These are phyloP conservation scores for Drosophila mercatorum DNA, from an alignment of 2,888 invertebrate species.

Conservation along the genomic window DNA sequence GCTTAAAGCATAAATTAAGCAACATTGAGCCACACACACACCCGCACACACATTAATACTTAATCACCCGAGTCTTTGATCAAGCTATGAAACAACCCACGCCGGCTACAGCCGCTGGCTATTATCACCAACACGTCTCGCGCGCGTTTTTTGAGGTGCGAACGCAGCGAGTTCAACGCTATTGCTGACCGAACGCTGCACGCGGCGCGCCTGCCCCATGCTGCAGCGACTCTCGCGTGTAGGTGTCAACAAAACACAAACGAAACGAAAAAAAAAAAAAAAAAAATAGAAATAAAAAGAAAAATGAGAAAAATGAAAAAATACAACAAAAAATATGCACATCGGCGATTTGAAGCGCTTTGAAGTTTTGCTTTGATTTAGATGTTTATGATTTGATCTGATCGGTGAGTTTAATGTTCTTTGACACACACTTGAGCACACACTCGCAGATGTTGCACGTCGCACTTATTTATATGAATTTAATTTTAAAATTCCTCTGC, in stretches of 20 bases:
- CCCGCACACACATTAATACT: neutral
- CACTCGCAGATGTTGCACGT: slow-evolving; percentile 35
- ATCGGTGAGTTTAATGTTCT: slow-evolving; percentile 40
- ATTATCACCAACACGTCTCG: slow-evolving; percentile 59
- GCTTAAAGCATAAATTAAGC: slow-evolving; percentile 30
- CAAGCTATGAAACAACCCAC: slow-evolving; percentile 67
- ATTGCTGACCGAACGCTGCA: slow-evolving; percentile 59
- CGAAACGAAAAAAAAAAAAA: neutral
- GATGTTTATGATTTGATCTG: slow-evolving; percentile 40
- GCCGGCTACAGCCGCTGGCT: slow-evolving; percentile 36
- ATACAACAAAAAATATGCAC: slow-evolving; percentile 19
- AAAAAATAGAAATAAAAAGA: slow-evolving; percentile 14
- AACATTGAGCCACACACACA: slow-evolving; percentile 14
- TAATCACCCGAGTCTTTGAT: slow-evolving; percentile 19
- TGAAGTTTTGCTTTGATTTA: slow-evolving; percentile 61
- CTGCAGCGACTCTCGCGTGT: slow-evolving; percentile 52
- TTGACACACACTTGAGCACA: slow-evolving; percentile 31
- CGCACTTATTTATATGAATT: slow-evolving; percentile 46
- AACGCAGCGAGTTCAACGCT: slow-evolving; percentile 61
- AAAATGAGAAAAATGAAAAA: slow-evolving; percentile 8
- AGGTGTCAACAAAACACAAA: slow-evolving; percentile 69
- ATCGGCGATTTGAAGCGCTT: slow-evolving; percentile 39
- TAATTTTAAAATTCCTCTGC: slow-evolving; percentile 37
- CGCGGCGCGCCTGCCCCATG: slow-evolving; percentile 2
- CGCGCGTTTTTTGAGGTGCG: slow-evolving; percentile 58